A percentile compares a stretch with the other conserved stretches of the same genome.
These are phyloP conservation scores for Dolichallabes microphthalmus DNA, from an alignment of 2,113 vertebrate species.

Conservation along the genomic window DNA sequence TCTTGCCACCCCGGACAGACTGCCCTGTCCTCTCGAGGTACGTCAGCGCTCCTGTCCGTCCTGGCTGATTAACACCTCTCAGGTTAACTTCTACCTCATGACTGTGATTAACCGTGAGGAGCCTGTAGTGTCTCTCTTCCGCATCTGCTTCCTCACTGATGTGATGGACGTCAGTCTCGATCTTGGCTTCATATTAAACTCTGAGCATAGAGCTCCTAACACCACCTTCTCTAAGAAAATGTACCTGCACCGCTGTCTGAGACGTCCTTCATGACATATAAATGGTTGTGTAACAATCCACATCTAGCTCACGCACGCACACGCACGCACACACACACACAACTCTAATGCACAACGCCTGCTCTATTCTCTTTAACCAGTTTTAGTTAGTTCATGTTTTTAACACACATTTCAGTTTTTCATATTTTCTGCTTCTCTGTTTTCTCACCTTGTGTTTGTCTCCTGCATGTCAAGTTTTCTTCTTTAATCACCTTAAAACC, in stretches of 20 bases:
- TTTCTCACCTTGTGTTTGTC: conserved; percentile 37
- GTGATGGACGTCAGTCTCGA: conserved; percentile 17
- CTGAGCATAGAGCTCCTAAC: conserved; percentile 11
- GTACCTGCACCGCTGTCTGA: not conserved
- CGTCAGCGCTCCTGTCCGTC: conserved; percentile 71
- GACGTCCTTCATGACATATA: not conserved
- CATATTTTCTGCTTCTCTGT: conserved; percentile 43
- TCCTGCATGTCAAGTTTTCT: conserved; percentile 1
- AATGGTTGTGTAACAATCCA: not conserved
- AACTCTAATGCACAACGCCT: no score
- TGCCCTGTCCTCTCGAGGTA: conserved; percentile 92
- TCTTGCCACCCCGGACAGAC: conserved; percentile 95
- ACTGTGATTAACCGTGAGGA: not conserved
- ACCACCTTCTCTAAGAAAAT: not conserved
- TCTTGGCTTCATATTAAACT: not conserved
- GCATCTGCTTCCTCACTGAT: not conserved
- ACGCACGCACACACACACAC: no score
- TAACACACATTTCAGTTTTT: conserved; percentile 5
- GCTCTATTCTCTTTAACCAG: not conserved
- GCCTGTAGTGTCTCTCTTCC: not conserved
- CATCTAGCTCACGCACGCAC: not conserved
- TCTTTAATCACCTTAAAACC: not conserved
- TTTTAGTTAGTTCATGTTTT: not conserved
- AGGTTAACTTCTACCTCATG: not conserved
- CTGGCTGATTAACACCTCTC: conserved; percentile 44